phyloP scores from a whole-genome alignment of 2,888 invertebrate genomes.

The Maniola hyperantus region DNA sequence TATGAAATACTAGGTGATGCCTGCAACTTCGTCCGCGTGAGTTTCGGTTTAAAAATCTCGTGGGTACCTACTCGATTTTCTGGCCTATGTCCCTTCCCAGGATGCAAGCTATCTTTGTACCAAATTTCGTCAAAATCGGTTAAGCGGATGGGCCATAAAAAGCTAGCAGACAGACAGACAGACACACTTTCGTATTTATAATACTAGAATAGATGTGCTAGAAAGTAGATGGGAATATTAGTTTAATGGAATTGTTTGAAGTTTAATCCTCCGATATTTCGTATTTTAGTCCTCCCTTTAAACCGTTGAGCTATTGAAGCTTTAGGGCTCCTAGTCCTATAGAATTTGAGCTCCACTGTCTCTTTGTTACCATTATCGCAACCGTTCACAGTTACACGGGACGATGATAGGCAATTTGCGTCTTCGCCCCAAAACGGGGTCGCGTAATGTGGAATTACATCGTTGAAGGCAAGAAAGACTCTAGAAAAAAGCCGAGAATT shows the following conservation, averaged over 20 bases:
- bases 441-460: conserved; percentile 64
- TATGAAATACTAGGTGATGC: too few relatives aligned
- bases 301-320: not conserved
- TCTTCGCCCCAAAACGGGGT: conserved; percentile 49
- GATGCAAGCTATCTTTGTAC: too few relatives aligned
- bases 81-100: too few relatives aligned
- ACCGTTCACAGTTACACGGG: conserved; percentile 33
- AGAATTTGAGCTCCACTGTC: not conserved
- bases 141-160: too few relatives aligned
- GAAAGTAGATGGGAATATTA: not conserved
- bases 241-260: not conserved
- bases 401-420: conserved; percentile 61
- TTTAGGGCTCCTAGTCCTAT: conserved; percentile 1
- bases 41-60: too few relatives aligned
- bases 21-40: too few relatives aligned
- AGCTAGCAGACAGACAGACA: too few relatives aligned
- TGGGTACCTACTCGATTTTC: too few relatives aligned
- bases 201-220: too few relatives aligned
- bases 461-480: conserved; percentile 40
- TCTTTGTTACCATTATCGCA: conserved; percentile 23
- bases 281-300: not conserved
- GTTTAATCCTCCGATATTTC: not conserved
- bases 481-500: conserved; percentile 64
- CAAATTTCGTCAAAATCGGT: too few relatives aligned
- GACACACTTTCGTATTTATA: too few relatives aligned